Evolutionary conservation across 2,888 invertebrate genomes (phyloP).

Genomic region (Troilus luridus): DNA sequence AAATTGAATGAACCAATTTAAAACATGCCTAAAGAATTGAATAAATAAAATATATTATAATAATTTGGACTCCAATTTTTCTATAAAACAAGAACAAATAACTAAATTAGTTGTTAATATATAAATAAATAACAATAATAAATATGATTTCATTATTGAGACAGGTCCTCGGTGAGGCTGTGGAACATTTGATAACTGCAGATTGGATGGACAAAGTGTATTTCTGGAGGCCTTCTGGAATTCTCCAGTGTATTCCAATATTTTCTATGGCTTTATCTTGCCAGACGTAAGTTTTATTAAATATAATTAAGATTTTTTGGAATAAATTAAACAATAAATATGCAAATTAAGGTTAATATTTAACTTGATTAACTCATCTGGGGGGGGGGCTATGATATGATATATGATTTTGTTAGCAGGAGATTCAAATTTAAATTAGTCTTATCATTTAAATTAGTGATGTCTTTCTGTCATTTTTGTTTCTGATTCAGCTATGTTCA

Average conservation of each 20-base stretch:
- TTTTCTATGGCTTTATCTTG: slow-evolving; percentile 97
- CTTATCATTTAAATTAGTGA: no score
- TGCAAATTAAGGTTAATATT: background rate
- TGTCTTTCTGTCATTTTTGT: no score
- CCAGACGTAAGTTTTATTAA: slow-evolving; percentile 82
- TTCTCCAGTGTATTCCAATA: slow-evolving; percentile 94
- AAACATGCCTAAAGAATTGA: no score
- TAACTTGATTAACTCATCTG: background rate
- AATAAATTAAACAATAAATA: background rate
- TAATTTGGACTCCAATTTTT: no score
- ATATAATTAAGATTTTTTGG: background rate
- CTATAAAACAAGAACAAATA: no score
- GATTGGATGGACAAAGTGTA: slow-evolving; percentile 82
- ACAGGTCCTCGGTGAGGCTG: slow-evolving; percentile 85
- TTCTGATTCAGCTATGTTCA: no score
- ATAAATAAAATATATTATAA: no score
- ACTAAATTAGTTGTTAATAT: no score
- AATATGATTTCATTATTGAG: slow-evolving; percentile 58
- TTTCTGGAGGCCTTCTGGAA: slow-evolving; percentile 87
- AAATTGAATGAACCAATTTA: no score
- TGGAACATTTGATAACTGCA: slow-evolving; percentile 79
- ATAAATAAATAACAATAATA: background rate
- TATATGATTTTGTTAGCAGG: no score
- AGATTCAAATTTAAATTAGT: no score
- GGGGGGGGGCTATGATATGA: background rate